phyloP scores from a whole-genome alignment of 2,797 vertebrate genomes.

The Rhabdophis nuchalis region DNA sequence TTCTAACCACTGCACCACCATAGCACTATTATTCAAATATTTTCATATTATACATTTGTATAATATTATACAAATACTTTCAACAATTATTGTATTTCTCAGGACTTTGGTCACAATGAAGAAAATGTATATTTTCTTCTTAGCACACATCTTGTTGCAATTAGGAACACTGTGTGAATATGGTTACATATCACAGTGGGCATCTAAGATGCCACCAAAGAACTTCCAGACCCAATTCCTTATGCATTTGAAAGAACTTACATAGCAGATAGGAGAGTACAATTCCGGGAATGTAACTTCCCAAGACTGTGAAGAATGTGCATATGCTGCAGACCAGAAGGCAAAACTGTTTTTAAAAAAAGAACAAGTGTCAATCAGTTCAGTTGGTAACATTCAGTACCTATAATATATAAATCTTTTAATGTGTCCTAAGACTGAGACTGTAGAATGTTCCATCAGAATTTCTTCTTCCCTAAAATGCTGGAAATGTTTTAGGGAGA shows the following conservation, averaged over 20 bases:
- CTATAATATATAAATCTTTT: background rate
- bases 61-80: background rate
- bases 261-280: constrained; percentile 88
- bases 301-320: constrained; percentile 91
- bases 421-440: background rate
- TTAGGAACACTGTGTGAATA: background rate
- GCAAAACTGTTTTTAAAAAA: constrained; percentile 81
- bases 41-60: background rate
- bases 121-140: background rate
- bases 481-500: background rate
- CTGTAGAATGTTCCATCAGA: background rate
- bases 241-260: constrained; percentile 70
- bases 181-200: background rate
- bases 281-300: constrained; percentile 96
- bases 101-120: background rate
- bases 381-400: background rate
- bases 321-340: constrained; percentile 94
- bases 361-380: constrained; percentile 44
- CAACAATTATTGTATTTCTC: background rate
- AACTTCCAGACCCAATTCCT: background rate
- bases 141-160: background rate
- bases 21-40: background rate
- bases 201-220: background rate
- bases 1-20: background rate
- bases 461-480: background rate